A percentile compares a stretch with the other conserved stretches of the same genome.
Evolutionary conservation across 2,888 invertebrate species (phyloP).

Genomic region (Caenorhabditis afra): DNA sequence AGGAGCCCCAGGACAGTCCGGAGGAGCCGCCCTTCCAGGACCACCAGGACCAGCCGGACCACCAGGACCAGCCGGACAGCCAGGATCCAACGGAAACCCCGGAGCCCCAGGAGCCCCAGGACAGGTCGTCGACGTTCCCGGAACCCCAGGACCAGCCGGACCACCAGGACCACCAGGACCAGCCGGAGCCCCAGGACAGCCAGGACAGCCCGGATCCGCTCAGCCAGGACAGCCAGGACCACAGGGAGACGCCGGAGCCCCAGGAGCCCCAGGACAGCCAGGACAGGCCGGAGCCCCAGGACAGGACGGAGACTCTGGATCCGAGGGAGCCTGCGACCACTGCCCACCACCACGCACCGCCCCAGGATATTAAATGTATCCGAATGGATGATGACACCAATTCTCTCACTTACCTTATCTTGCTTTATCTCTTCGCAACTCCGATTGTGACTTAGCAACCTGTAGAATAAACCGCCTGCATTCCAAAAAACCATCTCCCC

Average conservation of each 20-base stretch:
- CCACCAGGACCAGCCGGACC: constrained; percentile 69
- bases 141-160: constrained; percentile 65
- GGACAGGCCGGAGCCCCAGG: constrained; percentile 61
- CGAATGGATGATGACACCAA: constrained; percentile 29
- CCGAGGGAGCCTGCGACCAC: constrained; percentile 67
- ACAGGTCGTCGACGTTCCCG: constrained; percentile 64
- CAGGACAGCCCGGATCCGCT: constrained; percentile 59
- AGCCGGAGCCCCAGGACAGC: constrained; percentile 62
- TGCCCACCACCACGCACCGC: constrained; percentile 68
- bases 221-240: constrained; percentile 62
- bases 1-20: constrained; percentile 61
- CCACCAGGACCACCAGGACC: constrained; percentile 65
- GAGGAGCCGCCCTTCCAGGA: constrained; percentile 55
- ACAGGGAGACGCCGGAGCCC: constrained; percentile 61
- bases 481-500: constrained; percentile 7
- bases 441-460: constrained; percentile 45
- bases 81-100: constrained; percentile 58
- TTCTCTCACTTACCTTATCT: constrained; percentile 47
- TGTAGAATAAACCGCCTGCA: constrained; percentile 51
- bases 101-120: constrained; percentile 67
- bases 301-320: constrained; percentile 59
- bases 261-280: constrained; percentile 65
- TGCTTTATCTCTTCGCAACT: constrained; percentile 53
- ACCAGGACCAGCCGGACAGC: constrained; percentile 68
- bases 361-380: constrained; percentile 62